Evolutionary conservation across 2,113 vertebrate genomes (phyloP).

Genomic region (Phocoena phocoena): DNA sequence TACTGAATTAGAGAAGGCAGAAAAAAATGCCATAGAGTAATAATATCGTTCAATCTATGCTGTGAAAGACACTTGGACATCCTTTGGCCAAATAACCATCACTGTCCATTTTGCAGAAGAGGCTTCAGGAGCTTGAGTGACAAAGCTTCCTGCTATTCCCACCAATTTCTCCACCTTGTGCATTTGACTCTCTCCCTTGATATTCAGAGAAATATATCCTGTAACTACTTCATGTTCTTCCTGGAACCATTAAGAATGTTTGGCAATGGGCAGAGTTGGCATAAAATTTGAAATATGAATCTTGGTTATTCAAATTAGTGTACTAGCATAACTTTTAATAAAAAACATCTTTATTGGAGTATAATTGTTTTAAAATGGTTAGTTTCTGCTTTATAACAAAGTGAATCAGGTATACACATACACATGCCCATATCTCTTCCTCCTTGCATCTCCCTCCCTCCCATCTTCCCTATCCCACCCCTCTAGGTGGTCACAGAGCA

Average conservation of each 20-base stretch:
- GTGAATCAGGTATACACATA: too few relatives aligned
- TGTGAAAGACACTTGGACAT: neutral
- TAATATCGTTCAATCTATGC: neutral
- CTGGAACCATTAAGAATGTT: slow-evolving; percentile 62
- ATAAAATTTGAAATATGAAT: slow-evolving; percentile 74
- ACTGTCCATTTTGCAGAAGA: neutral
- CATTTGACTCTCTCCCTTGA: neutral
- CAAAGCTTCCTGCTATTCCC: neutral
- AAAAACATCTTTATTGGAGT: too few relatives aligned
- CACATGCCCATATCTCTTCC: too few relatives aligned
- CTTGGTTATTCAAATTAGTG: slow-evolving; percentile 65
- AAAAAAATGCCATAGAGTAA: neutral
- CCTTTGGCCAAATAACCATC: neutral
- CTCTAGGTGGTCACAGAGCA: too few relatives aligned
- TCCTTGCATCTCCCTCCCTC: too few relatives aligned
- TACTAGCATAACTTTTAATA: slow-evolving; percentile 41
- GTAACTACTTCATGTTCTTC: slow-evolving; percentile 33
- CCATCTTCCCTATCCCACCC: too few relatives aligned
- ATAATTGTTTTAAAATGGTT: too few relatives aligned
- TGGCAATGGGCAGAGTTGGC: slow-evolving; percentile 64
- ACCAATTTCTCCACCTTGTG: neutral
- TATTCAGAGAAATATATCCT: neutral
- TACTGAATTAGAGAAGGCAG: neutral
- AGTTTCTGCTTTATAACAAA: too few relatives aligned
- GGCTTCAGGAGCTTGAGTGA: neutral